These are phyloP conservation scores for Stichodactyla helianthus DNA, from an alignment of 64 coral and sea anemone genomes.

Conservation along the genomic window DNA sequence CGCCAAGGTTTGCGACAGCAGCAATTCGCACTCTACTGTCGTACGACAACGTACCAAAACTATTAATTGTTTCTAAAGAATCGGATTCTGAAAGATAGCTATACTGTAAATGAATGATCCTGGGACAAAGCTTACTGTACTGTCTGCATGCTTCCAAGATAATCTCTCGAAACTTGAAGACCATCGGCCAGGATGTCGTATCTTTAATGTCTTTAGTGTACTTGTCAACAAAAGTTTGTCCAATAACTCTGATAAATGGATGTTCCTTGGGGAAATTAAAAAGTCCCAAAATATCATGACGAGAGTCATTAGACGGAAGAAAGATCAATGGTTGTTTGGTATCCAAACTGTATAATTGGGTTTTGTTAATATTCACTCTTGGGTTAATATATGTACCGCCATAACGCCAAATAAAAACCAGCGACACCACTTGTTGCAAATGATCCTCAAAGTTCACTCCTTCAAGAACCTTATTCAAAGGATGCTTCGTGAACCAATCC, in stretches of 20 bases:
- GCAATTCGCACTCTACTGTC: background rate
- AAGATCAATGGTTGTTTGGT: background rate
- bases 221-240: background rate
- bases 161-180: background rate
- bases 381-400: conserved; percentile 29
- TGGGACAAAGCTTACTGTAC: background rate
- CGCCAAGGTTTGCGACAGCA: background rate
- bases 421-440: conserved; percentile 15
- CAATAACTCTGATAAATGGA: background rate
- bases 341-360: background rate
- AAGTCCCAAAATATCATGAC: background rate
- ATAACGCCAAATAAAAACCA: background rate
- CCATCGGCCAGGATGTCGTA: background rate
- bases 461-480: conserved; percentile 12
- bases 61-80: background rate
- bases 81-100: background rate
- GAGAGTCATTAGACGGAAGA: background rate
- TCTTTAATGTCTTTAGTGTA: background rate
- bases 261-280: background rate
- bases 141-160: background rate
- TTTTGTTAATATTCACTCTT: background rate
- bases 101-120: background rate
- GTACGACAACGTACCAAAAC: background rate
- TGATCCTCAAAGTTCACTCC: conserved; percentile 30
- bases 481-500: conserved; percentile 8